A percentile compares a stretch with the other conserved stretches of the same genome.
phyloP scores from a whole-genome alignment of 53 echinoderm and acorn worm species.

The Antedon mediterranea region DNA sequence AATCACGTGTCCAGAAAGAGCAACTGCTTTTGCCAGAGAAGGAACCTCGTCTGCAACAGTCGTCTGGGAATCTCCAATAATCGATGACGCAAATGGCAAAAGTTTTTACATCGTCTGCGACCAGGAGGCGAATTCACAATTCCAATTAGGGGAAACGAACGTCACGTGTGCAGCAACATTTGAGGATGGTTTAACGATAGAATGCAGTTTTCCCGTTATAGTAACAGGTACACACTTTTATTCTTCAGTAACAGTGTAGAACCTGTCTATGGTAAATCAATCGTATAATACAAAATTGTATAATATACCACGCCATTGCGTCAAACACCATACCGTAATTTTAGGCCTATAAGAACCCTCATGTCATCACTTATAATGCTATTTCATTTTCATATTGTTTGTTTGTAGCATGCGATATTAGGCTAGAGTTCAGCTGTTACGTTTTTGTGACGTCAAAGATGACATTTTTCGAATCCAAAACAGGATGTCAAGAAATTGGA shows the following conservation, averaged over 20 bases:
- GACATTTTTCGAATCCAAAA: neutral
- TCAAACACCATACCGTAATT: too few relatives aligned
- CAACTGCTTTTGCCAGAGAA: neutral
- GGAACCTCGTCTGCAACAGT: neutral
- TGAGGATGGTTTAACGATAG: neutral
- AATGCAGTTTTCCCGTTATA: neutral
- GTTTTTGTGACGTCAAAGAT: neutral
- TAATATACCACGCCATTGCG: too few relatives aligned
- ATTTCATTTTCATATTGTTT: neutral
- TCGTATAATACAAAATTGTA: too few relatives aligned
- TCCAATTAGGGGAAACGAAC: neutral
- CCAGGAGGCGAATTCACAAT: neutral
- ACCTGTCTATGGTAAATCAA: too few relatives aligned
- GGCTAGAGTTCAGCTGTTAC: neutral
- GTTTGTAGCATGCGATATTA: neutral
- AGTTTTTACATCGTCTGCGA: neutral
- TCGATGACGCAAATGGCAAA: neutral
- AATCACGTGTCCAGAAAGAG: neutral
- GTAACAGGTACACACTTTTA: neutral
- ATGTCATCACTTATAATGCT: too few relatives aligned
- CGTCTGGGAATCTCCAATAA: neutral
- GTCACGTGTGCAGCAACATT: neutral
- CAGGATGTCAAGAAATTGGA: neutral
- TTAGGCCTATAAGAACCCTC: too few relatives aligned
- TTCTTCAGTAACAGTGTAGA: too few relatives aligned